Percentiles rank a stretch among this genome's conserved stretches.
Evolutionary conservation across 1,140 invertebrate species (phyloP).

Genomic region (Coptotermes formosanus): DNA sequence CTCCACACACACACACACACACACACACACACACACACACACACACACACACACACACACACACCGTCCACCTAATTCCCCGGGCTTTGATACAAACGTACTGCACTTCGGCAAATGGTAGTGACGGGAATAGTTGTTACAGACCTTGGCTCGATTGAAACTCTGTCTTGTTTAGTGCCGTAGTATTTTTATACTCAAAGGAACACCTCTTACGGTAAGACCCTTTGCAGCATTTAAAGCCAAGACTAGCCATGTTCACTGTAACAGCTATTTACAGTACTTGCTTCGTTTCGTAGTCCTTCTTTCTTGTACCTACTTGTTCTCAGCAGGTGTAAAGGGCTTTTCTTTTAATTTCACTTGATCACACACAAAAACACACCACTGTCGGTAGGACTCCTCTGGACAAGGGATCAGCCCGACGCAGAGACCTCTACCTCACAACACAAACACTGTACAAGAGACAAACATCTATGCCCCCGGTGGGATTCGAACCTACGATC

Average conservation of each 20-base stretch:
- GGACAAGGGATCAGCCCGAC: too few species aligned
- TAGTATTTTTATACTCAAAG: background rate
- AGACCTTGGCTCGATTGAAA: background rate
- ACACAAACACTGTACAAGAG: too few species aligned
- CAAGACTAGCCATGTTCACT: background rate
- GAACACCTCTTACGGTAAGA: background rate
- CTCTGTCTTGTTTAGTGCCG: background rate
- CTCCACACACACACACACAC: background rate
- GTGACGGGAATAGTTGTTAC: background rate
- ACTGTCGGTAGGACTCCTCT: too few species aligned
- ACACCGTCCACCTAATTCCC: background rate
- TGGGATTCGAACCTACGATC: too few species aligned
- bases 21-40: background rate
- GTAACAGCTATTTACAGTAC: too few species aligned
- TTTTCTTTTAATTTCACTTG: too few species aligned
- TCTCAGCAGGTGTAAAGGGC: too few species aligned
- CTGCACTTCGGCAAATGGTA: background rate
- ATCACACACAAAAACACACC: too few species aligned
- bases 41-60: background rate
- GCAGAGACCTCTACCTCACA: too few species aligned
- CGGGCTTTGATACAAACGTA: background rate
- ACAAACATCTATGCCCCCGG: too few species aligned
- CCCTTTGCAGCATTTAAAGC: background rate
- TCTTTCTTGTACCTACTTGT: too few species aligned
- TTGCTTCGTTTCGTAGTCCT: too few species aligned